Evolutionary conservation across 2,797 vertebrate genomes (phyloP), one percentile per base, ranked within the genome.

Genomic region (Intellagama lesueurii): DNA sequence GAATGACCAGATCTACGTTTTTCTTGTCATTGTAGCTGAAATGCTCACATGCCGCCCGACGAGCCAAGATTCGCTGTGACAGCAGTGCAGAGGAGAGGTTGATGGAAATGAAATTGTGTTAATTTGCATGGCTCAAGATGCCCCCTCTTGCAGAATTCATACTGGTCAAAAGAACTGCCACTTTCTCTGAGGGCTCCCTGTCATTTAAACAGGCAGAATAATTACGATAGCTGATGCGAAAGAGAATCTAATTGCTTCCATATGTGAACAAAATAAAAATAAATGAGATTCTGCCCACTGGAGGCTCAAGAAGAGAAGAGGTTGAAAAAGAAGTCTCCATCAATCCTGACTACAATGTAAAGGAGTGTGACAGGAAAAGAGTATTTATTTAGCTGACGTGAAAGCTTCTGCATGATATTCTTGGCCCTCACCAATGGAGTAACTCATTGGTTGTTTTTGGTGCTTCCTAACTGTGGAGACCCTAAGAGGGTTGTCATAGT

Each of bases 1-100:
- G 64, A 49, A 24, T 28, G n/a, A 30, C 22, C 76, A 80, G 66
- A 70, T 17, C 60, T 77, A 32, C 3, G 49, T 11, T 26, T 64
- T 35, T 28, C 19, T 82, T 60, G 52, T 68, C 64, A 1, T 68
- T 82, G 60, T 68, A 28, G 32, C 35, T 68, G 30, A 26, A 69
- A 52, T 3, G 44, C 89, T 92, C 56, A 69, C 0, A 49, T 28
- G 4, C 81, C 83, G 86, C 76, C 89, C 89, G 69, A 22, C 88
- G 85, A 32, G 82, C 92, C 76, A 85, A 92, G 89, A 94, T 94
- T 84, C 87, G 78, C 83, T 90, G 78, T 94, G 94, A 94, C 90
- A 90, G 76, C 69, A 85, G 88, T 82, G 69, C 83, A 66, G 86
- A 87, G 68, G n/a, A 92, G 70, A n/a, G 60, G 80, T 90, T 2